These are phyloP conservation scores for Phaonia tiefii DNA, from an alignment of 2,888 invertebrate species.

Conservation along the genomic window DNA sequence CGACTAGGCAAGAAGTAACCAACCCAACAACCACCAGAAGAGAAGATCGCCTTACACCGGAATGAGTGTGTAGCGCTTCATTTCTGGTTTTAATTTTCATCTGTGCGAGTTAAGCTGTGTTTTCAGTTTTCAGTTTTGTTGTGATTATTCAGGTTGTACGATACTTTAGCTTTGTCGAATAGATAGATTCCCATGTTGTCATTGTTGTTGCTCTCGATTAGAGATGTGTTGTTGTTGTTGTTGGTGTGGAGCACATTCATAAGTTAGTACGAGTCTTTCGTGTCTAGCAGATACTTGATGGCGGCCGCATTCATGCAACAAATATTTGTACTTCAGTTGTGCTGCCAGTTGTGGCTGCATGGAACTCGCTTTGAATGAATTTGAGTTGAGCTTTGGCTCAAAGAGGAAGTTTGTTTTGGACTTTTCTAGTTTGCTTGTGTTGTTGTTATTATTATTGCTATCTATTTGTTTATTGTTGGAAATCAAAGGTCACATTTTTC, in stretches of 20 bases:
- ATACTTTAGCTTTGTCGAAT: slow-evolving; percentile 17
- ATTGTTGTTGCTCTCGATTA: slow-evolving; percentile 49
- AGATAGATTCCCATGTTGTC: slow-evolving; percentile 21
- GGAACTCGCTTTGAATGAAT: slow-evolving; percentile 26
- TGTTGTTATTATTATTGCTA: slow-evolving; percentile 21
- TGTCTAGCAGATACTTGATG: slow-evolving; percentile 28
- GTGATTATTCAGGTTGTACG: slow-evolving; percentile 47
- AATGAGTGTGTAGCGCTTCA: slow-evolving; percentile 38
- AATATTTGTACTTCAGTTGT: slow-evolving; percentile 43
- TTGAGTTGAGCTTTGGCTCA: not conserved
- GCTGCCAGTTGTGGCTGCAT: not conserved
- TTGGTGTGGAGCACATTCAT: slow-evolving; percentile 57
- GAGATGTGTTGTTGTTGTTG: slow-evolving; percentile 37
- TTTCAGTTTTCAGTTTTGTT: slow-evolving; percentile 40
- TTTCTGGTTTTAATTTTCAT: slow-evolving; percentile 54
- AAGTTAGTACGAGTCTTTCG: slow-evolving; percentile 41
- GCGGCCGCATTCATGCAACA: slow-evolving; percentile 45
- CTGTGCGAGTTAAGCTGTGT: slow-evolving; percentile 27
- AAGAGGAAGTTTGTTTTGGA: slow-evolving; percentile 33
- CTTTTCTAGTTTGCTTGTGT: slow-evolving; percentile 2
- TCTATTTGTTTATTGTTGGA: slow-evolving; percentile 6
- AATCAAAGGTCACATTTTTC: slow-evolving; percentile 35
- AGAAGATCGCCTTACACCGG: slow-evolving; percentile 60
- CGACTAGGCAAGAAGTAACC: slow-evolving; percentile 34
- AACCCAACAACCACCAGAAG: not conserved